Conservation (phyloP, 2,113 vertebrate genomes). For the Chionodraco myersi region DNA sequence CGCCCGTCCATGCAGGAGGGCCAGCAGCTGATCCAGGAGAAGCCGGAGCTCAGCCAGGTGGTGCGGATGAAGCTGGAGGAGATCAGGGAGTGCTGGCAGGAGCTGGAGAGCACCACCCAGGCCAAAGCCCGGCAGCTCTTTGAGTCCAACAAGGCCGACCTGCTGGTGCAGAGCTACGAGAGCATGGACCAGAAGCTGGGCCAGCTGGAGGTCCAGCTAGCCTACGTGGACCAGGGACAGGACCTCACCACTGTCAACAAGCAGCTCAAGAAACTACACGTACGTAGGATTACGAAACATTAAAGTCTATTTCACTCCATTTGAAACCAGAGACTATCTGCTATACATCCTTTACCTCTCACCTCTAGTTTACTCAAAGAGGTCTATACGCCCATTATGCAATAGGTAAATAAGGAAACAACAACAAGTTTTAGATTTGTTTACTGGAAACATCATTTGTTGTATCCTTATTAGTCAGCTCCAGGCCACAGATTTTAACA, state of each 20-base stretch:
- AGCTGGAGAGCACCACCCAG: slow-evolving; percentile 91
- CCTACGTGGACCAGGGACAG: slow-evolving; percentile 84
- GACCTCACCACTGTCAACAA: slow-evolving; percentile 91
- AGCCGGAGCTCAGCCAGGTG: slow-evolving; percentile 88
- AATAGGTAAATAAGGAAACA: background rate
- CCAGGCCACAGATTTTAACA: background rate
- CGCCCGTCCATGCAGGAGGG: slow-evolving; percentile 84
- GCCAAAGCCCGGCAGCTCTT: slow-evolving; percentile 91
- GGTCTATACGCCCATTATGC: background rate
- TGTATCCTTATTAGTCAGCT: background rate
- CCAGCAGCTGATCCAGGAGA: slow-evolving; percentile 91
- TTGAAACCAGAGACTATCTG: background rate
- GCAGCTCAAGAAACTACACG: slow-evolving; percentile 92
- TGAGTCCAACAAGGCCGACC: slow-evolving; percentile 89
- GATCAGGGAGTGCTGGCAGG: slow-evolving; percentile 91
- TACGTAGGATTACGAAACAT: slow-evolving; percentile 49
- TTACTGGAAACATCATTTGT: background rate
- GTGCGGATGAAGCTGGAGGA: slow-evolving; percentile 89
- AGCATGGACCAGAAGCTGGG: slow-evolving; percentile 89
- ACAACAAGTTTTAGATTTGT: background rate
- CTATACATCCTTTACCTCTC: background rate
- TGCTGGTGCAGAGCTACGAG: slow-evolving; percentile 89
- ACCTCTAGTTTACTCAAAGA: background rate
- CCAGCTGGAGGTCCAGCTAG: slow-evolving; percentile 89
- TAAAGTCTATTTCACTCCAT: background rate